Base-by-base conservation (phyloP, 2,797 vertebrate species). In the Sebastes diaconus region DNA sequence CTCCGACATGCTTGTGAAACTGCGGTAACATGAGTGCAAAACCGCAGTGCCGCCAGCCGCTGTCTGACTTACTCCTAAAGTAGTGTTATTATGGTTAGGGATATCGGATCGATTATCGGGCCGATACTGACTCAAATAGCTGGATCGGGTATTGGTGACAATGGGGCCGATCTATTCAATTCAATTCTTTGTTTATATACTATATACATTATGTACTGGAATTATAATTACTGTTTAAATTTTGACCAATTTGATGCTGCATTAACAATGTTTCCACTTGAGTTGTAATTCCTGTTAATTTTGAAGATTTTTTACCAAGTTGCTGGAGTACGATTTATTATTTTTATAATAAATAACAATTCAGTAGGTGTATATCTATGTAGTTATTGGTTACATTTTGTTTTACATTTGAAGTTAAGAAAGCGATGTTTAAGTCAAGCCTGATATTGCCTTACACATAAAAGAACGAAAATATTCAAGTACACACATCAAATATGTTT, bases 41-140 rank as follows among this genome's bases (percentile, higher is more conserved):
- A 34, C 32, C 10, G 32, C 1, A 11, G 4, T 13, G 13, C 36
- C 36, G 36, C 36, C 36, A 36, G 36, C 36, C 18, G 46, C 46
- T 50, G 46, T 50, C 42, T 50, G 42, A 50, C 42, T 50, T 50
- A 50, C 42, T 50, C 42, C 42, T 20, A 50, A 50, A 2, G 42
- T 50, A 50, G 42, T 0, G 42, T 50, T 0, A 0, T 50, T 50
- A 50, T 50, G 42, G 0, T 52, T 0, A 8, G 46, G 8, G 46
- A 52, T 50, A 20, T 50, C 0, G 46, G 46, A 50, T 50, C 8
- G 18, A 50, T 50, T 50, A 1, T 50, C 0, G 46, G 18, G 18
- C 18, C 18, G 46, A 50, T 50, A 50, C 8, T 50, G 46, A 50
- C 46, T 50, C 46, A 50, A 50, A 50, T 50, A 20, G 46, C 46